phyloP scores from a whole-genome alignment of 2,797 vertebrate species.

The Gobio occitaniae region DNA sequence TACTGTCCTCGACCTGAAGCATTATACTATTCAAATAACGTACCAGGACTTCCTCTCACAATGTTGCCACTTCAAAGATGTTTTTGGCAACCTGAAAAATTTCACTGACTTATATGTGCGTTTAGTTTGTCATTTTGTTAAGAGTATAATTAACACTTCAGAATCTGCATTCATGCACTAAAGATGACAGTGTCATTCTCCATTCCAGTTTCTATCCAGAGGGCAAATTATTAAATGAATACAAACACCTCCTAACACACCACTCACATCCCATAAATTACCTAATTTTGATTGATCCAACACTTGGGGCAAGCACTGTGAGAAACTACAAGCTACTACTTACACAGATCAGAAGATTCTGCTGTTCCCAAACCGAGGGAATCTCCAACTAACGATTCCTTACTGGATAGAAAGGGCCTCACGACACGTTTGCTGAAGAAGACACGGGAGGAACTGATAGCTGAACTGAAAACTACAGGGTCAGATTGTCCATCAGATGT shows the following conservation, averaged over 20 bases:
- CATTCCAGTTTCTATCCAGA: conserved; percentile 28
- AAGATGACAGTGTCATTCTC: conserved; percentile 34
- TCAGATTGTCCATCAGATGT: conserved; percentile 56
- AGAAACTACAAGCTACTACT: conserved; percentile 62
- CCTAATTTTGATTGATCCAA: conserved; percentile 44
- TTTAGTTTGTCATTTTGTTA: conserved; percentile 7
- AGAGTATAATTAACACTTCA: conserved; percentile 42
- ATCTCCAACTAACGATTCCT: conserved; percentile 27
- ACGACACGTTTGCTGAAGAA: conserved; percentile 52
- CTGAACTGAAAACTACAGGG: conserved; percentile 41
- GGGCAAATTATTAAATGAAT: conserved; percentile 46
- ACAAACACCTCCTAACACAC: conserved; percentile 50
- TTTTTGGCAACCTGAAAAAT: not conserved
- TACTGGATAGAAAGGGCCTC: conserved; percentile 43
- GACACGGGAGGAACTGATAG: conserved; percentile 34
- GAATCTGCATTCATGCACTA: conserved; percentile 30
- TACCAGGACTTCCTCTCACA: not conserved
- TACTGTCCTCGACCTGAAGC: not conserved
- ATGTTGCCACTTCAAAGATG: conserved; percentile 6
- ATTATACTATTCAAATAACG: conserved; percentile 1
- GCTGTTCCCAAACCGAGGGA: conserved; percentile 35
- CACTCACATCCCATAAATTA: conserved; percentile 52
- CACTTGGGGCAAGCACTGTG: conserved; percentile 52
- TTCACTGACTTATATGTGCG: conserved; percentile 33
- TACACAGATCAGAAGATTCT: conserved; percentile 57